These are phyloP conservation scores for Progne subis DNA, from an alignment of 2,113 vertebrate species.

Conservation along the genomic window DNA sequence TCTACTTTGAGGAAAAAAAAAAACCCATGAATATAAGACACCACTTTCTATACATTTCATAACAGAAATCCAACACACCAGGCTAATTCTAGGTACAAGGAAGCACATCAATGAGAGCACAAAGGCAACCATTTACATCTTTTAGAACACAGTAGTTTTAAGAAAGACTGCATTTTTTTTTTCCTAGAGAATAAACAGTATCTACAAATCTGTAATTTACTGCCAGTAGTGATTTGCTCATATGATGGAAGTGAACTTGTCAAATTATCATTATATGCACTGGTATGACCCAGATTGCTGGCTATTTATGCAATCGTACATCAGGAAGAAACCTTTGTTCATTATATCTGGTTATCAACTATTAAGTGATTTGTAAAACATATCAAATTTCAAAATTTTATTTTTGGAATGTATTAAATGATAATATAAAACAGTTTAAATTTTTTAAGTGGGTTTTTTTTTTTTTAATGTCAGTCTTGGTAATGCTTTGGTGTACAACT, in stretches of 20 bases:
- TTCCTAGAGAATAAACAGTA: background rate
- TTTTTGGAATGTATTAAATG: background rate
- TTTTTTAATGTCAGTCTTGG: background rate
- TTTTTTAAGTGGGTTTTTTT: background rate
- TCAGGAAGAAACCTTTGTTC: background rate
- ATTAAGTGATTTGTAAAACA: background rate
- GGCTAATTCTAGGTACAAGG: background rate
- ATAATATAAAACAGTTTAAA: background rate
- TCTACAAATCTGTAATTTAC: background rate
- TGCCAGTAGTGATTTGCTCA: background rate
- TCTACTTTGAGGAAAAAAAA: background rate
- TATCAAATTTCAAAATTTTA: background rate
- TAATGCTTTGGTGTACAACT: background rate
- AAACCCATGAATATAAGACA: background rate
- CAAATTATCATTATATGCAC: background rate
- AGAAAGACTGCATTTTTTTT: background rate
- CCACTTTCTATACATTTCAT: background rate
- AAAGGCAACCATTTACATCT: background rate
- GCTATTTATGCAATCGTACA: background rate
- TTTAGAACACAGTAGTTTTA: background rate
- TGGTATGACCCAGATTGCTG: background rate
- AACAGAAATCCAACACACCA: background rate
- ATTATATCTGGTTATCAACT: background rate
- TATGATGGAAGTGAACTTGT: background rate
- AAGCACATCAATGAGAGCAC: background rate